Conservation (phyloP, 2,113 vertebrate genomes). For the Raja brachyura region DNA sequence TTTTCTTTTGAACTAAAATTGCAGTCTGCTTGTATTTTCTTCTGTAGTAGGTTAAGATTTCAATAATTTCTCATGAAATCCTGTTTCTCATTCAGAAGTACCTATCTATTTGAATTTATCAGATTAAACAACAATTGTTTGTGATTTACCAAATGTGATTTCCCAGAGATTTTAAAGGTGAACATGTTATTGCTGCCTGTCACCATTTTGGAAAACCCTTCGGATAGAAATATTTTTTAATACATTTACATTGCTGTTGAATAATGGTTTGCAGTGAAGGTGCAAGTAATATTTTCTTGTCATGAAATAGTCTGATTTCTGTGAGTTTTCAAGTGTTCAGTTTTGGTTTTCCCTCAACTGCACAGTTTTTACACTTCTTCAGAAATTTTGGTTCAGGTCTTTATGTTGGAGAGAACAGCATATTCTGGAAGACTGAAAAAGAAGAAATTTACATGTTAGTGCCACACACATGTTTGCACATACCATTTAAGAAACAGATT, state of each 20-base stretch:
- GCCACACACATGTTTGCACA: not conserved
- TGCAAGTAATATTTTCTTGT: not conserved
- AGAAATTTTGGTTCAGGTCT: not conserved
- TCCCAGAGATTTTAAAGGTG: not conserved
- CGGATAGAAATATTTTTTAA: not conserved
- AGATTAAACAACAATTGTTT: not conserved
- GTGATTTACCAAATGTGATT: conserved; percentile 7
- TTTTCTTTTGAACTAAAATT: not conserved
- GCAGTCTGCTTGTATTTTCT: not conserved
- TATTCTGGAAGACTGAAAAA: not conserved
- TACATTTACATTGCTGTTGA: not conserved
- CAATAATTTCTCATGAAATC: not conserved
- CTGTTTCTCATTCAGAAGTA: not conserved
- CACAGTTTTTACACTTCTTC: not conserved
- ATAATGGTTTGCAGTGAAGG: not conserved
- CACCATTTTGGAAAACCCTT: not conserved
- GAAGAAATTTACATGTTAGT: conserved; percentile 30
- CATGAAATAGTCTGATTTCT: not conserved
- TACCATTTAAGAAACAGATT: not conserved
- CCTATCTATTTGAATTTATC: not conserved
- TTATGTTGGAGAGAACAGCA: not conserved
- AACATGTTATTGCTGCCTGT: not conserved
- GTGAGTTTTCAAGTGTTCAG: not conserved
- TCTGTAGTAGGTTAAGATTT: no score
- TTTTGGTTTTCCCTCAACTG: not conserved